Percentiles rank a stretch among this genome's conserved stretches.
Evolutionary conservation across 2,113 vertebrate genomes (phyloP).

Genomic region (Siniperca knerii): DNA sequence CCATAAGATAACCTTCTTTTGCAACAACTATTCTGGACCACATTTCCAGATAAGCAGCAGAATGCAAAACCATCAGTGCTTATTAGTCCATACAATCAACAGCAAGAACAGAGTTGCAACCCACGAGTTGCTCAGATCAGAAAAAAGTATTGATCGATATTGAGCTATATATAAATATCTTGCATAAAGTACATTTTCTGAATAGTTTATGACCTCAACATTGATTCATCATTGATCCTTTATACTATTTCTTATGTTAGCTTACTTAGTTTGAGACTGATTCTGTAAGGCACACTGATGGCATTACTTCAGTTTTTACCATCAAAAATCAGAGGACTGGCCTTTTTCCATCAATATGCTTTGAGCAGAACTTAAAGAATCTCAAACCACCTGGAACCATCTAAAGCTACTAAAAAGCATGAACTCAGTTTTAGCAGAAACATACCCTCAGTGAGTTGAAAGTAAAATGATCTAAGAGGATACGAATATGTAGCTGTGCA

Average conservation of each 20-base stretch:
- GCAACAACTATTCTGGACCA: neutral
- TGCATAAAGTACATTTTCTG: constrained; percentile 17
- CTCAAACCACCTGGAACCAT: constrained; percentile 30
- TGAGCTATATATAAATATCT: constrained; percentile 13
- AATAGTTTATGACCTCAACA: constrained; percentile 15
- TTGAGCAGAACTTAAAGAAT: constrained; percentile 18
- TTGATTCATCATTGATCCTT: constrained; percentile 5
- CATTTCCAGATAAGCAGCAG: constrained; percentile 27
- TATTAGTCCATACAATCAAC: constrained; percentile 20
- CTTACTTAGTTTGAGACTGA: constrained; percentile 15
- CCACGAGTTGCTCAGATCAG: constrained; percentile 4
- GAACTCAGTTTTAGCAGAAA: constrained; percentile 43
- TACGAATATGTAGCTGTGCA: constrained; percentile 32
- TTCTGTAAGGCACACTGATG: neutral
- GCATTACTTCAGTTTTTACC: neutral
- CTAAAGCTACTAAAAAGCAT: constrained; percentile 40
- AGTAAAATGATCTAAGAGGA: constrained; percentile 45
- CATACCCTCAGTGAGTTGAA: constrained; percentile 19
- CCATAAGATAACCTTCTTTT: constrained; percentile 10
- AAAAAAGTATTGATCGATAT: constrained; percentile 4
- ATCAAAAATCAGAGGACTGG: constrained; percentile 21
- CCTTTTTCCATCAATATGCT: neutral
- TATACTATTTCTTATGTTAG: neutral
- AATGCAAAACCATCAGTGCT: neutral
- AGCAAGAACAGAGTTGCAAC: neutral